phyloP scores from a whole-genome alignment of 2,888 invertebrate genomes.

The Hirtodrosophila histrioides region DNA sequence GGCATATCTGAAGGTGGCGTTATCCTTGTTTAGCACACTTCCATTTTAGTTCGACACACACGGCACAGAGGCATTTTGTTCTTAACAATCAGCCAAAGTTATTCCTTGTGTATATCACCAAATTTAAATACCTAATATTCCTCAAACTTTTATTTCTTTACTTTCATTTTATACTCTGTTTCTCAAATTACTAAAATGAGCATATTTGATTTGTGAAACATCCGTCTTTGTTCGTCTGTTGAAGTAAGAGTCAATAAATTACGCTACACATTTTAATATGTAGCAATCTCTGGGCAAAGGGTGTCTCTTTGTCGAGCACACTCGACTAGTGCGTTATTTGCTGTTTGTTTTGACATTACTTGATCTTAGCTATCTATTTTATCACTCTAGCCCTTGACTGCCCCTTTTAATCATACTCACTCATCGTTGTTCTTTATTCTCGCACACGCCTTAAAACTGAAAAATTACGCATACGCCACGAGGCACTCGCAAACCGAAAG shows the following conservation, averaged over 20 bases:
- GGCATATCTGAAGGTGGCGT: slow-evolving; percentile 18
- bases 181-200: no score
- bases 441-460: slow-evolving; percentile 19
- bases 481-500: slow-evolving; percentile 27
- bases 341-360: not conserved
- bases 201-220: no score
- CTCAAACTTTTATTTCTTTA: no score
- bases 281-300: no score
- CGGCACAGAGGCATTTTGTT: not conserved
- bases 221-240: no score
- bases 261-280: no score
- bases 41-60: not conserved
- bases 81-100: not conserved
- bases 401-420: slow-evolving; percentile 6
- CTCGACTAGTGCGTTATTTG: no score
- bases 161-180: no score
- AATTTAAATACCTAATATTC: not conserved
- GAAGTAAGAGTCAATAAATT: no score
- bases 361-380: no score
- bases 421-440: slow-evolving; percentile 8
- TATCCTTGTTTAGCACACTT: slow-evolving; percentile 29
- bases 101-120: not conserved
- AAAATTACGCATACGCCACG: slow-evolving; percentile 41
- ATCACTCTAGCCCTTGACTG: not conserved
- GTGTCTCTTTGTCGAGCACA: no score